Conservation (phyloP, 2,113 vertebrate species). For the Festucalex cinctus region DNA sequence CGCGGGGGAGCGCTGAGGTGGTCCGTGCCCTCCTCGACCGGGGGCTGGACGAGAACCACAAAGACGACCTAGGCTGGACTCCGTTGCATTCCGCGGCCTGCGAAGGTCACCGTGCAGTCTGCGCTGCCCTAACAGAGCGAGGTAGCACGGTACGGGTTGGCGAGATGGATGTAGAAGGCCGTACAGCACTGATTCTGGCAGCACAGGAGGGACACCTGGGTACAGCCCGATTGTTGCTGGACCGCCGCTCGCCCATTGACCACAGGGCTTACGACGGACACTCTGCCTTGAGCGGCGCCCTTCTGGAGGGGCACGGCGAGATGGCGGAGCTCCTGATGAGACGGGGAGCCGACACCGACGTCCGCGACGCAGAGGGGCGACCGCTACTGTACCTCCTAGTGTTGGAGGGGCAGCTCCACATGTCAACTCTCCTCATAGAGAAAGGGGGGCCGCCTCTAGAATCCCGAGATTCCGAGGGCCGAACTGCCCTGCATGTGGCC, state of each 20-base stretch:
- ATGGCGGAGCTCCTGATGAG: constrained; percentile 73
- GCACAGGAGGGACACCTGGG: constrained; percentile 77
- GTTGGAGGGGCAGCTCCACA: constrained; percentile 65
- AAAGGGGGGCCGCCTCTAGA: constrained; percentile 74
- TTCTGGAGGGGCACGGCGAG: constrained; percentile 69
- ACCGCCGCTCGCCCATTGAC: constrained; percentile 71
- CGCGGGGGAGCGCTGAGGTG: constrained; percentile 69
- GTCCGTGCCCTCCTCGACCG: constrained; percentile 72
- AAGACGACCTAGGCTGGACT: constrained; percentile 81
- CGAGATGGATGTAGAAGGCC: constrained; percentile 76
- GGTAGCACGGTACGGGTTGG: constrained; percentile 75
- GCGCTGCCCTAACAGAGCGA: constrained; percentile 68
- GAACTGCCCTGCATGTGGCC: constrained; percentile 75
- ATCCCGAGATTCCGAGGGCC: constrained; percentile 73
- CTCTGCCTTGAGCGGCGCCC: constrained; percentile 67
- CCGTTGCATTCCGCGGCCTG: constrained; percentile 78
- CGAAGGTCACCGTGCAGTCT: constrained; percentile 73
- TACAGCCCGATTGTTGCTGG: constrained; percentile 69
- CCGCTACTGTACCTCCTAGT: constrained; percentile 78
- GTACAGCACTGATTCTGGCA: constrained; percentile 73
- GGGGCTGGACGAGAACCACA: constrained; percentile 80
- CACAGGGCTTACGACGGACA: constrained; percentile 73
- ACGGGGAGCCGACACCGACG: constrained; percentile 72
- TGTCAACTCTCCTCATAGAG: constrained; percentile 71
- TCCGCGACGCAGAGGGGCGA: constrained; percentile 73